phyloP scores from a whole-genome alignment of 1,140 invertebrate genomes.

The Drosophila lini region DNA sequence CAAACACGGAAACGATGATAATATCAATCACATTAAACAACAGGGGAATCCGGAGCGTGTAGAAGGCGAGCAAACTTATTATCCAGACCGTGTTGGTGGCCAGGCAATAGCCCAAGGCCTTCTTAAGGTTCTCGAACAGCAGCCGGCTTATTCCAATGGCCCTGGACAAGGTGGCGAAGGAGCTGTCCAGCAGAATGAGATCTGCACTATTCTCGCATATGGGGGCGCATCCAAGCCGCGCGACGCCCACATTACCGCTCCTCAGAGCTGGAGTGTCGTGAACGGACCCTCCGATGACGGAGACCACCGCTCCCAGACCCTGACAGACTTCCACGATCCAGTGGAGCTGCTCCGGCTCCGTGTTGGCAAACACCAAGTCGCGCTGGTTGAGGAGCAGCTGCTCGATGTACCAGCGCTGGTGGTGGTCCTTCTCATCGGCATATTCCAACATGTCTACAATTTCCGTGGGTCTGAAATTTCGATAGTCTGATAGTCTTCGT shows the following conservation, averaged over 20 bases:
- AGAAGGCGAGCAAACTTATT: not conserved
- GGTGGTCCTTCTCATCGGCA: constrained; percentile 18
- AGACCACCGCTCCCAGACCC: constrained; percentile 53
- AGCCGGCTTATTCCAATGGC: constrained; percentile 48
- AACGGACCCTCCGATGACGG: constrained; percentile 38
- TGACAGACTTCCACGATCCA: constrained; percentile 57
- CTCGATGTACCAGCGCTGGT: constrained; percentile 44
- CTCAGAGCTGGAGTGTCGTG: constrained; percentile 32
- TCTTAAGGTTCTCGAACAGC: constrained; percentile 58
- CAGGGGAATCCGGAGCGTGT: constrained; percentile 30
- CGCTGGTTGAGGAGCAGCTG: constrained; percentile 42
- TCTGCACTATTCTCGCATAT: constrained; percentile 42
- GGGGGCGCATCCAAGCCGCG: constrained; percentile 22
- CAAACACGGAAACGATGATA: constrained; percentile 20
- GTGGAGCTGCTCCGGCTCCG: constrained; percentile 17
- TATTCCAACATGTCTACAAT: constrained; percentile 46
- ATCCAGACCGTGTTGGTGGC: constrained; percentile 28
- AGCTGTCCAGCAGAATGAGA: constrained; percentile 38
- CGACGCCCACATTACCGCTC: constrained; percentile 42
- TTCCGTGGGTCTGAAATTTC: not conserved
- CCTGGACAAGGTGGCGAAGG: constrained; percentile 35
- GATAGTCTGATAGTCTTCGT: not conserved
- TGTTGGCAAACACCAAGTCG: constrained; percentile 48
- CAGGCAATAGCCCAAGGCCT: constrained; percentile 47
- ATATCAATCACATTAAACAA: constrained; percentile 16